Evolutionary conservation across 2,888 invertebrate genomes (phyloP), one percentile per base, ranked within the genome.

Genomic region (Nyleta sp.): DNA sequence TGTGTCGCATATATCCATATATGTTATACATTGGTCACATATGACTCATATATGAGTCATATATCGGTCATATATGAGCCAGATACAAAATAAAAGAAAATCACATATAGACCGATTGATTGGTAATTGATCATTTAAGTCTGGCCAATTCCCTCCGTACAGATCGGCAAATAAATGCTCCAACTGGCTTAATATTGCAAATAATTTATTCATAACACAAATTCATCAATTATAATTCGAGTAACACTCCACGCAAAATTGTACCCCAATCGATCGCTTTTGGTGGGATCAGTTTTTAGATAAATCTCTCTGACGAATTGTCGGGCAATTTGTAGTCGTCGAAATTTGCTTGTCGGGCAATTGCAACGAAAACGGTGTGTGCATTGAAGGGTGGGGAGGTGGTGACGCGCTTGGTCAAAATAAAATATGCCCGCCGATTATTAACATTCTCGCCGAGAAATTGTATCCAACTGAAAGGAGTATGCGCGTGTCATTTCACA

Each of bases 181-280:
- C 2, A 15, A 50, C 50, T 50, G 11, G 11, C 8, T 60, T 60
- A 24, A 55, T 55, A 62, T 62, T 62, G 24, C 42, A 71, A 62
- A 62, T 71, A 55, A 62, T 72, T 72, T 62, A 72, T 72, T 72
- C 31, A 62, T 44, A 44, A 60, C 28, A 71, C 40, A 72, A 72
- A 48, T 59, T 59, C 38, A 20, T 38, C 42, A 52, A 22, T 52
- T 60, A 71, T 71, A 70, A 59, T 50, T 70, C 15, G 50, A 31
- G 17, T 52, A 31, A 53, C 38, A 70, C 68, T 42, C 42, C 42
- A 52, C 42, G 40, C 42, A 53, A 65, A 53, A 33, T 15, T 53
- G 24, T 46, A 53, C 33, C 17, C 35, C 13, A 50, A 46, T 15
- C 11, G 13, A 5, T 42, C 42, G 42, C 42, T 42, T n/a, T 5